A percentile compares a stretch with the other conserved stretches of the same genome.
Conservation (phyloP, 2,797 vertebrate species). For the Rousettus madagascariensis region DNA sequence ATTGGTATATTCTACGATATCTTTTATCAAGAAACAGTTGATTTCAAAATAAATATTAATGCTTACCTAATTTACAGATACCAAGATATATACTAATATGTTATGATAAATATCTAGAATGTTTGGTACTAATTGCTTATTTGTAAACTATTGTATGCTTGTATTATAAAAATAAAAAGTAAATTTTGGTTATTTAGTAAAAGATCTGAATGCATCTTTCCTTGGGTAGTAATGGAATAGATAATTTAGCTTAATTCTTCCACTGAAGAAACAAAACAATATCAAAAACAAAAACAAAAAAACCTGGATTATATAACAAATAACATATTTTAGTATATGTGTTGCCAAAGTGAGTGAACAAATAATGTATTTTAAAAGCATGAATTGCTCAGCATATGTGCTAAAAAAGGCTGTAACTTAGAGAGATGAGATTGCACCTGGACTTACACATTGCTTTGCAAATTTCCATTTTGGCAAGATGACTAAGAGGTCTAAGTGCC, state of each 20-base stretch:
- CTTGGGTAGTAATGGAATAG: neutral
- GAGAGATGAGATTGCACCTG: neutral
- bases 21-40: neutral
- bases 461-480: neutral
- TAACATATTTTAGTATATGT: neutral
- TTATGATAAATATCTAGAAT: neutral
- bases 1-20: neutral
- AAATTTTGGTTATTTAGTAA: neutral
- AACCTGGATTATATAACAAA: neutral
- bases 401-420: neutral
- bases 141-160: neutral
- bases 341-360: neutral
- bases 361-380: neutral
- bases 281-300: neutral
- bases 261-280: neutral
- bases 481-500: neutral
- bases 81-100: neutral
- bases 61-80: neutral
- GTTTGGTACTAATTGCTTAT: neutral
- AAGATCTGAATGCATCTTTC: neutral
- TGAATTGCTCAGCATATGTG: neutral
- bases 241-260: neutral
- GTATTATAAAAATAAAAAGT: neutral
- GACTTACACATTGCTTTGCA: neutral
- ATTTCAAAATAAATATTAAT: conserved; percentile 8